Conservation (phyloP, 2,113 vertebrate species). For the Thinocorus orbignyianus region DNA sequence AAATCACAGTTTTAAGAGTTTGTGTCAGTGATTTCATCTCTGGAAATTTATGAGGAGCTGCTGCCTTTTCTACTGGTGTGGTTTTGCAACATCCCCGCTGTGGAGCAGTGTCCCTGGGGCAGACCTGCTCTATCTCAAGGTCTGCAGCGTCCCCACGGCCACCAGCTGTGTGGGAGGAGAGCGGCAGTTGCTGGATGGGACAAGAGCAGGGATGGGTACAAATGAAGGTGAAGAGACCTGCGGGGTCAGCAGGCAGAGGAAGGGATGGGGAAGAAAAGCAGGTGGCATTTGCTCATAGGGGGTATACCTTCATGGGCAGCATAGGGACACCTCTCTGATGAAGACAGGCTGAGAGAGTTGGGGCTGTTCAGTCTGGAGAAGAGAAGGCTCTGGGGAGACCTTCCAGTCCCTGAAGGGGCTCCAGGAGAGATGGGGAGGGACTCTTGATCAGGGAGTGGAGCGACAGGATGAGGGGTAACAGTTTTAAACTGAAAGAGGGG, state of each 20-base stretch:
- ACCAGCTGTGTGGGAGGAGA: rapidly evolving
- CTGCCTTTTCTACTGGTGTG: not conserved
- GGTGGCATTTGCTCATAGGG: not conserved
- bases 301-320: too few species aligned
- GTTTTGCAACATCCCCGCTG: not conserved
- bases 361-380: not conserved
- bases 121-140: not conserved
- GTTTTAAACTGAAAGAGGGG: not conserved
- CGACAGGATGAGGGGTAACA: too few species aligned
- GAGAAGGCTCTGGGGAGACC: not conserved
- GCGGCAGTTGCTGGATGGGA: not conserved
- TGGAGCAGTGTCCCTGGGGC: rapidly evolving
- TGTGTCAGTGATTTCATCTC: conserved; percentile 5
- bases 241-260: not conserved
- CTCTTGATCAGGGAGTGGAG: not conserved
- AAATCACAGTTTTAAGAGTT: conserved; percentile 41
- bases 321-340: not conserved
- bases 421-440: not conserved
- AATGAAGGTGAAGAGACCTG: conserved; percentile 45
- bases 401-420: not conserved
- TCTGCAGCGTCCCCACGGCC: not conserved
- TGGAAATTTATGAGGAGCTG: not conserved
- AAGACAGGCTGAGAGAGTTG: not conserved
- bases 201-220: conserved; percentile 29
- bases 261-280: conserved; percentile 16